Base-by-base conservation (phyloP, 2,888 invertebrate species). In the Epicampocera succincta region DNA sequence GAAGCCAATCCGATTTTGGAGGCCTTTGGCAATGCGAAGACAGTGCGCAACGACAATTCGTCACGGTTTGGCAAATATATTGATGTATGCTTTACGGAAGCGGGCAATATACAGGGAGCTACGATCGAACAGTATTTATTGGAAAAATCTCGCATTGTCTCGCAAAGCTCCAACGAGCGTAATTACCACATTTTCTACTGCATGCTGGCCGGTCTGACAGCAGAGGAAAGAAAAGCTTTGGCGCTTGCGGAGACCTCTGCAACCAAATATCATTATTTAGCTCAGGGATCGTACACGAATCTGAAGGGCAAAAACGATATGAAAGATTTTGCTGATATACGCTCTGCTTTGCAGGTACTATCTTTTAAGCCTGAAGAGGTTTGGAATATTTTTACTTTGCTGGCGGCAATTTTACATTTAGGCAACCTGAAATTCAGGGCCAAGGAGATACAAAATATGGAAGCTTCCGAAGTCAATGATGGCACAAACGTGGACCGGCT, bases 141-240 rank as follows among this genome's bases (percentile, higher is more conserved):
- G 85, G 99, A 99, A 90, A 98, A 98, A 90, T 97, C 98, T 0
- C 93, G 98, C 46, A 96, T 98, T 76, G 97, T 98, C 0, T 94
- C 94, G n/a, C 97, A 97, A 91, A 97, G 95, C 85, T 93, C 93
- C 69, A 97, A 96, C 65, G 98, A 98, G 90, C 93, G 98, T 85
- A 99, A 99, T 90, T 99, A 98, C 90, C 98, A 98, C 89, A 96
- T 98, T 83, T 99, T 99, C 92, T 98, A 98, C 90, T 95, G 97
- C 85, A 93, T 99, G 90, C 92, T 99, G 77, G 95, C 95, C 11
- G 99, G 98, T 0, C 90, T 99, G 79, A 93, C 93, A 0, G 92
- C 93, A 15, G 95, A 97, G 1, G 98, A 98, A 88, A 96, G 95
- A 87, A 93, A 93, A 81, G 94, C 93, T 84, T 91, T 98, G 33